Evolutionary conservation across 92 coral and sea anemone genomes (phyloP).

Genomic region (Palythoa grandis): DNA sequence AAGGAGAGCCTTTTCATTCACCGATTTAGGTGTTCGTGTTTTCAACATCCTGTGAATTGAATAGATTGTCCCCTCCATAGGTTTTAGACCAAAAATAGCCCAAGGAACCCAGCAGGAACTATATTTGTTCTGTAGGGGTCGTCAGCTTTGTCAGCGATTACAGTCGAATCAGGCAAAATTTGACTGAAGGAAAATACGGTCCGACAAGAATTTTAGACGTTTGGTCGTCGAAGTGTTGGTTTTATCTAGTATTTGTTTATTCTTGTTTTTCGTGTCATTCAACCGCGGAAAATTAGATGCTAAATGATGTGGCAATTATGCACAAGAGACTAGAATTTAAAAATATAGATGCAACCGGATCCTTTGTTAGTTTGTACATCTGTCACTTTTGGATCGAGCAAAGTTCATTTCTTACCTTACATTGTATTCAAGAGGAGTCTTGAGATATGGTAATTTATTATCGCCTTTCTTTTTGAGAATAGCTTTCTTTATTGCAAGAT

Average conservation of each 20-base stretch:
- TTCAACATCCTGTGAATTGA: constrained; percentile 30
- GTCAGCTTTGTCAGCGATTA: neutral
- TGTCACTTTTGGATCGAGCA: constrained; percentile 19
- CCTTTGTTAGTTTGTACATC: constrained; percentile 8
- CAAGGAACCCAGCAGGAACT: constrained; percentile 34
- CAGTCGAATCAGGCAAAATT: constrained; percentile 15
- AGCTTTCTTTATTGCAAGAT: neutral
- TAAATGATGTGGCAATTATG: constrained; percentile 46
- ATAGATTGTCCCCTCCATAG: constrained; percentile 3
- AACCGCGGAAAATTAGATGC: constrained; percentile 12
- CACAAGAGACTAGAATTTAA: constrained; percentile 15
- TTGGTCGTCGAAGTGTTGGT: neutral
- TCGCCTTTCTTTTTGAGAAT: neutral
- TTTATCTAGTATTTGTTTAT: neutral
- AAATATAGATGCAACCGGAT: constrained; percentile 8
- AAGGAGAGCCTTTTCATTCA: constrained; percentile 1
- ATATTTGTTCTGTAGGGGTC: constrained; percentile 17
- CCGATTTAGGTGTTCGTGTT: neutral
- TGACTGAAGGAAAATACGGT: neutral
- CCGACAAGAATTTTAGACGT: neutral
- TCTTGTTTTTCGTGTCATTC: neutral
- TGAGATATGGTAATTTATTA: neutral
- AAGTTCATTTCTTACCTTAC: neutral
- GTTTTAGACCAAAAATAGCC: constrained; percentile 42
- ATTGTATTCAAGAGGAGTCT: neutral